Conservation (phyloP, 2,113 vertebrate species). For the Ciconia stormi region DNA sequence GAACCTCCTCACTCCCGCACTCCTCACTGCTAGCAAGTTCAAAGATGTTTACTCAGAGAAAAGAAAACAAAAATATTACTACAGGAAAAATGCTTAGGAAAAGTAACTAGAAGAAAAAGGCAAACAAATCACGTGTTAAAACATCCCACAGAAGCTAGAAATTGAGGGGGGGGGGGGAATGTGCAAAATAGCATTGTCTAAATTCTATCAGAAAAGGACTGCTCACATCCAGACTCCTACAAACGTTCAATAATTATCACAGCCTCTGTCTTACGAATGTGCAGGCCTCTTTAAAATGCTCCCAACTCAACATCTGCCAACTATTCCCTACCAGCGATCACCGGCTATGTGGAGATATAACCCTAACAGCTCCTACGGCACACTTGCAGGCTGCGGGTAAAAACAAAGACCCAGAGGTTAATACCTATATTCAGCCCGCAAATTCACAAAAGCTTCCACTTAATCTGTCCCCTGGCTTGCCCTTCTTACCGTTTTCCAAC, state of each 20-base stretch:
- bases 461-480: background rate
- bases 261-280: background rate
- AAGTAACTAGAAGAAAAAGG: background rate
- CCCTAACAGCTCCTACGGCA: background rate
- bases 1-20: background rate
- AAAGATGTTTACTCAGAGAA: background rate
- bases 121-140: background rate
- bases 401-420: fast-evolving
- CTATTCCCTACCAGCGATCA: background rate
- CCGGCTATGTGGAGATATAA: fast-evolving
- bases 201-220: background rate
- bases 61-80: background rate
- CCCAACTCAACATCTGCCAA: background rate
- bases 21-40: background rate
- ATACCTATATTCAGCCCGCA: background rate
- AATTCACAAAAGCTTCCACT: background rate
- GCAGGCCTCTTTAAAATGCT: background rate
- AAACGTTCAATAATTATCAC: background rate
- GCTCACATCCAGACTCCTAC: background rate
- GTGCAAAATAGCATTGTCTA: background rate
- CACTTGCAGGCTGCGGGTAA: background rate
- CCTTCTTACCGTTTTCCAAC: background rate
- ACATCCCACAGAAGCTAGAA: background rate
- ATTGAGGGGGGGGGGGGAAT: fast-evolving
- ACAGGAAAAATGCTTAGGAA: background rate